Base-by-base conservation (phyloP, 2,888 invertebrate species). In the Trissoscelio sp. region DNA sequence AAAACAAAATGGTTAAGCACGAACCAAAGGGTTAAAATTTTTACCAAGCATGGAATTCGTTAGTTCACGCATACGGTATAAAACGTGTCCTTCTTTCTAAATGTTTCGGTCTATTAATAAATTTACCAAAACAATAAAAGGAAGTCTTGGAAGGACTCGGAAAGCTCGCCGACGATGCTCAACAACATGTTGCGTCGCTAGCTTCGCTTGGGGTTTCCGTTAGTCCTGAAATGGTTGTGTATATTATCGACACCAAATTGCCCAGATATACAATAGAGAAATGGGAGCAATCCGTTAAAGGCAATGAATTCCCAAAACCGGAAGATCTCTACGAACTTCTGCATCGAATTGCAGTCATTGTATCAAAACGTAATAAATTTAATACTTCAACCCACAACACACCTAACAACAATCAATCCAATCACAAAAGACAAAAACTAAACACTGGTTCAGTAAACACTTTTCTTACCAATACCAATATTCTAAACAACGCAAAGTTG, bases 301-400 rank as follows among this genome's bases (percentile, higher is more conserved):
- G 72, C 0, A 74, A 79, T 5, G 73, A 74, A 14, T 55, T 69
- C 3, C 77, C 81, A 14, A 9, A 72, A 0, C 39, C 77, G 4
- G 81, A 83, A 6, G 24, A 83, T 7, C 11, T 84, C 2, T 46
- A 39, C 0, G 70, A 83, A 51, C 81, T 81, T 44, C 4, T 78
- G 3, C 70, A 79, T 11, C 46, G 22, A 16, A 48, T 55, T 0
- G 73, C 75, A 1, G 72, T 72, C 0, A 9, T 53, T 0, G 18
- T 24, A 0, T 73, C 55, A 0, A 69, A 64, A n/a, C 37, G 46
- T 2, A 24, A 14, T 1, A 16, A 20, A 37, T 9, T 9, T 2
- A 34, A 34, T 24, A 34, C 2, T 11, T 6, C 34, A 9, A 34
- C 11, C 11, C 6, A 34, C 3, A 34, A 34, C 9, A 9, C 34